Base-by-base conservation (phyloP, 2,888 invertebrate species). In the Pimpla rufipes region DNA sequence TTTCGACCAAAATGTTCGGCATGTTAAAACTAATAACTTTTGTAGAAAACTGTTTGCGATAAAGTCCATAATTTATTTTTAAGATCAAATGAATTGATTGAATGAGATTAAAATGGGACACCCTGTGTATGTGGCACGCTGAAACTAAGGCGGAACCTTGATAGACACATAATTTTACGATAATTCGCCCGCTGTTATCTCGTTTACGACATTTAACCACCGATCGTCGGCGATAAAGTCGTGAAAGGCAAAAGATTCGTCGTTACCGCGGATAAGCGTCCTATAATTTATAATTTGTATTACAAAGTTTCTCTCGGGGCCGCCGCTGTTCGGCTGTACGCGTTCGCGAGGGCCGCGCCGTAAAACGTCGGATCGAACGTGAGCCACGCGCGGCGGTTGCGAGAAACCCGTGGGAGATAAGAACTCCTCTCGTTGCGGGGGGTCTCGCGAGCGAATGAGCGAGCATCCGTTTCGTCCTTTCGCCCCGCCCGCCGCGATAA, bases 361-460 rank as follows among this genome's bases (percentile, higher is more conserved):
- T 78, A 78, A 82, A 82, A 82, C 29, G 73, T 67, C 37, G 62
- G 78, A 78, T 82, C 81, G 81, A 78, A 82, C 52, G 78, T 74
- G 71, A 82, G 50, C 40, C 74, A 64, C 52, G 78, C 45, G 45
- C n/a, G 73, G 73, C 74, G 82, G 82, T 75, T 37, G 50, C 50
- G 21, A 55, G 4, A n/a, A n/a, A n/a, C 45, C 29, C 29, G 45
- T 16, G 45, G 29, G 3, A 68, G 78, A 82, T 79, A 82, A 82
- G 79, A 45, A n/a, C 37, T 66, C 35, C 57, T 62, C 40, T 5
- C 35, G 59, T 57, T 29, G 42, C 42, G 67, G 64, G 59, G 59
- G 67, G 71, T 66, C 47, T 81, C 77, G 77, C 50, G 71, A 59
- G 11, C 62, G 35, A 37, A 37, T 37, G 62, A 37, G 10, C 18